These are phyloP conservation scores for Andricus curvator DNA, from an alignment of 2,888 invertebrate species.

Conservation along the genomic window DNA sequence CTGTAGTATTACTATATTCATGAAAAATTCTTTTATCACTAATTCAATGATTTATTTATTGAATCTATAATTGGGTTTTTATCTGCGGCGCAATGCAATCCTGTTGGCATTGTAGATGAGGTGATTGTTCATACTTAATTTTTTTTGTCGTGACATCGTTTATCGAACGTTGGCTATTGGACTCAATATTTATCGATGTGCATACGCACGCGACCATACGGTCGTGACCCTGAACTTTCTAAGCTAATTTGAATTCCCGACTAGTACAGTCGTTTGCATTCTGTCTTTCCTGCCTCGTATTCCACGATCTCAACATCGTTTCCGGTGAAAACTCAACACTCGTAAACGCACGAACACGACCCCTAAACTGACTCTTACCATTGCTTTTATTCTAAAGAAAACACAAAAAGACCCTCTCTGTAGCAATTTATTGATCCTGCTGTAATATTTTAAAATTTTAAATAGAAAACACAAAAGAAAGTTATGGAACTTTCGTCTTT, in stretches of 20 bases:
- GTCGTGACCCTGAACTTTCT: conserved; percentile 73
- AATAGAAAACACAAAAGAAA: neutral
- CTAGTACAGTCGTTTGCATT: conserved; percentile 59
- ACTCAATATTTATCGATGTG: conserved; percentile 52
- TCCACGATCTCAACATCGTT: conserved; percentile 47
- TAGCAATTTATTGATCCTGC: neutral
- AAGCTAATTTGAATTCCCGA: conserved; percentile 71
- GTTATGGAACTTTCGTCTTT: neutral
- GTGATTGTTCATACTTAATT: neutral
- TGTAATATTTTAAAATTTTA: neutral
- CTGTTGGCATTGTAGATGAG: neutral
- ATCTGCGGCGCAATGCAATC: neutral
- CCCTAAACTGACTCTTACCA: neutral
- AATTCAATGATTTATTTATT: neutral
- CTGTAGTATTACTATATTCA: neutral
- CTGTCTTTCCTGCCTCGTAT: conserved; percentile 57
- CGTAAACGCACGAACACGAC: conserved; percentile 51
- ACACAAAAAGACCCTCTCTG: neutral
- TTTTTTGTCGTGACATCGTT: conserved; percentile 6
- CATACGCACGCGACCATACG: conserved; percentile 59
- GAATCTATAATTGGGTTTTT: neutral
- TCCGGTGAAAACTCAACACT: conserved; percentile 59
- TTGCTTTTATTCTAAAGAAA: neutral
- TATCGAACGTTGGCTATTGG: conserved; percentile 11
- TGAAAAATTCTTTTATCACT: too few species aligned